A percentile compares a stretch with the other conserved stretches of the same genome.
Conservation (phyloP, 2,888 invertebrate genomes). For the Trissolcus brochymenae region DNA sequence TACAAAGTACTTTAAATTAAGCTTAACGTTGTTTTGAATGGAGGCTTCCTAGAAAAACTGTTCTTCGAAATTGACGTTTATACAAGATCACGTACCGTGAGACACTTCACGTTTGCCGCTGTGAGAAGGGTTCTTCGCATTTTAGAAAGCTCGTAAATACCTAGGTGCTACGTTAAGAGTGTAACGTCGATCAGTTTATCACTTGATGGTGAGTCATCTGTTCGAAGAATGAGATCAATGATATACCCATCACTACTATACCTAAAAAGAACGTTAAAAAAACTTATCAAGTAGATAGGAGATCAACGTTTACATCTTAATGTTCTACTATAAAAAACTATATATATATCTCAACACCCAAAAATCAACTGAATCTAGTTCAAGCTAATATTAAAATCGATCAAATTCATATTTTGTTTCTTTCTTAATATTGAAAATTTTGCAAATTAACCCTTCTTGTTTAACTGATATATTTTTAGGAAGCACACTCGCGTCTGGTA, state of each 20-base stretch:
- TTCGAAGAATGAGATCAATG: conserved; percentile 41
- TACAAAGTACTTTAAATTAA: conserved; percentile 33
- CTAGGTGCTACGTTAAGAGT: conserved; percentile 19
- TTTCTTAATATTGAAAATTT: too few relatives aligned
- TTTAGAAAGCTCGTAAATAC: conserved; percentile 44
- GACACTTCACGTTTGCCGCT: conserved; percentile 19
- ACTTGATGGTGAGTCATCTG: conserved; percentile 39
- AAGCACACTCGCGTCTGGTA: too few relatives aligned
- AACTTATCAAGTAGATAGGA: background rate
- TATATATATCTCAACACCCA: too few relatives aligned
- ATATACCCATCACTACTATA: conserved; percentile 28
- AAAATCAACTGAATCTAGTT: too few relatives aligned
- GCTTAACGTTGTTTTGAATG: conserved; percentile 19
- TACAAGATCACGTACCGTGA: conserved; percentile 34
- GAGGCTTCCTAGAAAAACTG: conserved; percentile 21
- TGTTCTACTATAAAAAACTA: too few relatives aligned
- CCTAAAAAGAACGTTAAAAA: conserved; percentile 8
- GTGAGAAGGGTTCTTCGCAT: conserved; percentile 27
- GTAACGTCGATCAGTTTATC: conserved; percentile 39
- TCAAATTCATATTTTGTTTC: too few relatives aligned
- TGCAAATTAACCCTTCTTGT: too few relatives aligned
- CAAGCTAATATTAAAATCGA: too few relatives aligned
- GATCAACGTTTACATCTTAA: background rate
- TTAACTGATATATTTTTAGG: too few relatives aligned
- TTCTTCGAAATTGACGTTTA: conserved; percentile 35